A percentile compares a stretch with the other conserved stretches of the same genome.
phyloP scores from a whole-genome alignment of 35 echinoderm and acorn worm species.

The Hemicentrotus pulcherrimus region DNA sequence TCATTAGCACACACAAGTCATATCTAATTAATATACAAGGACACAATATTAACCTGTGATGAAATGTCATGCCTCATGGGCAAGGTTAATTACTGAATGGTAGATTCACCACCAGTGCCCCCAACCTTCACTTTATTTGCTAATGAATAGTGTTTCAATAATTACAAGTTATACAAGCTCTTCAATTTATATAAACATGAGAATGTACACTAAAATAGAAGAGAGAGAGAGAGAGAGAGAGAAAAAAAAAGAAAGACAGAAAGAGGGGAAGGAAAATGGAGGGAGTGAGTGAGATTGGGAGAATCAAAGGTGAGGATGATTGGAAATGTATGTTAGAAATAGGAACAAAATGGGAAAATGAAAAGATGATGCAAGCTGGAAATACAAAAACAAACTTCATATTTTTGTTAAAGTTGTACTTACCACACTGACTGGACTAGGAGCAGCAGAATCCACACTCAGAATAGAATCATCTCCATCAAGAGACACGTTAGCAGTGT shows the following conservation, averaged over 20 bases:
- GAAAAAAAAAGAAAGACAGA: background rate
- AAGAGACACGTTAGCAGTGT: conserved; percentile 55
- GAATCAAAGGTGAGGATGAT: background rate
- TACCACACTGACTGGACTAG: conserved; percentile 96
- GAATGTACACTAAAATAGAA: background rate
- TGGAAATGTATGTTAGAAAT: background rate
- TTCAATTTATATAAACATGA: background rate
- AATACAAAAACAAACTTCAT: background rate
- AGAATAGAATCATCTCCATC: conserved; percentile 70
- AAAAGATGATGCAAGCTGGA: too few relatives aligned
- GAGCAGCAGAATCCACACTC: conserved; percentile 75
- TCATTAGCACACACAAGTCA: background rate
- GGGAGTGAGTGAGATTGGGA: background rate
- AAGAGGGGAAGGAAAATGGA: background rate
- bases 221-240: background rate
- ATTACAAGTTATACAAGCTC: background rate
- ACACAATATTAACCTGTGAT: background rate
- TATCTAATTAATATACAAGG: background rate
- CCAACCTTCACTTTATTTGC: background rate
- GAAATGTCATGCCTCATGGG: background rate
- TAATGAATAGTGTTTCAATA: background rate
- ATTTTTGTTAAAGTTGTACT: conserved; percentile 19
- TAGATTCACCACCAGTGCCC: background rate
- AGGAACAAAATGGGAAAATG: background rate
- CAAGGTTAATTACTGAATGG: background rate